Base-by-base conservation (phyloP, 2,113 vertebrate genomes). In the Callopanchax toddi region DNA sequence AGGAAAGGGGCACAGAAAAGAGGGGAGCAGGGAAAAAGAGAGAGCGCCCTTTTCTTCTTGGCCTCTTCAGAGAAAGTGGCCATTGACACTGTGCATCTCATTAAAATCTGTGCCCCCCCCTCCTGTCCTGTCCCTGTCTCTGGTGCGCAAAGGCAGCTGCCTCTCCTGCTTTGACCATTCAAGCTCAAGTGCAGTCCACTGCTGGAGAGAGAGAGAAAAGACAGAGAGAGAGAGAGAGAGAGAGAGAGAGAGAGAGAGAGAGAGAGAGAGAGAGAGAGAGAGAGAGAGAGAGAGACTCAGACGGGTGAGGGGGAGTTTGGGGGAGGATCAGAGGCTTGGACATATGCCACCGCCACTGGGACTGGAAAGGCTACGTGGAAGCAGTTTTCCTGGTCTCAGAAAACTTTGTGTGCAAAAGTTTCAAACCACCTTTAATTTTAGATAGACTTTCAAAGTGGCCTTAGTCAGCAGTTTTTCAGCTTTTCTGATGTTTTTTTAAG, bases 1-100 rank as follows among this genome's bases (percentile, higher is more conserved):
- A 74, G 71, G 56, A 81, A 69, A 20, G 84, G 81, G 84, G 84
- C 67, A 89, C 71, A 74, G 68, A 83, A 64, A 73, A 83, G 74
- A 75, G 67, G 72, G 64, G 74, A 76, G 70, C 44, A 61, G 63
- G 57, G 76, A 76, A 66, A 78, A 63, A 80, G 79, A 79, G 85
- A 84, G 81, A 85, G 74, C 61, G 53, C 73, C 73, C 84, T 90
- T 88, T 91, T 90, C 87, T 88, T 89, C 86, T 78, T 80, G 83
- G 85, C 85, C 85, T 89, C 88, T 89, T 90, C 87, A 91, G 88
- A 90, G 81, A 87, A 84, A 90, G 89, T 86, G 86, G 88, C 89
- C 89, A 91, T 91, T 91, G 90, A 91, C 86, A 89, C 87, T 84
- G 79, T 78, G 88, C 78, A 92, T 91, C 87, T 92, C 89, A 92